These are phyloP conservation scores for Cnemophilus loriae DNA, from an alignment of 2,113 vertebrate genomes.

Conservation along the genomic window DNA sequence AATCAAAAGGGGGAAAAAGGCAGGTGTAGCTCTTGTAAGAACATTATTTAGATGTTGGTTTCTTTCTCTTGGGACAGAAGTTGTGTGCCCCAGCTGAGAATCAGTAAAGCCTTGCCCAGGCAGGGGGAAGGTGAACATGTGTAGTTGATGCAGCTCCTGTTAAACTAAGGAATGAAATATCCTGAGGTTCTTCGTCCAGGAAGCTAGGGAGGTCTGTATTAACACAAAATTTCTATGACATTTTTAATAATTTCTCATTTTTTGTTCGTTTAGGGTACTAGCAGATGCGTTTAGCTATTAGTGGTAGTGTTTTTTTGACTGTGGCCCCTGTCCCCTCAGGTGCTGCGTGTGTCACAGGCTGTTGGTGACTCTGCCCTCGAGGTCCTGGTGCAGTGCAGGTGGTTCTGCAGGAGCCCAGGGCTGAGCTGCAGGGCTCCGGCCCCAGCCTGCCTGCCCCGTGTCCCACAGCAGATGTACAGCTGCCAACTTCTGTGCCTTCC, in stretches of 20 bases:
- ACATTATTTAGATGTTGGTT: neutral
- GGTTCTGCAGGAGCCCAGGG: neutral
- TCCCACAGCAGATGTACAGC: neutral
- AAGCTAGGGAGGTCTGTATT: neutral
- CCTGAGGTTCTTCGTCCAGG: neutral
- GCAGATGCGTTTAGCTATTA: neutral
- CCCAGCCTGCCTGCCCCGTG: neutral
- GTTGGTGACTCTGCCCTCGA: neutral
- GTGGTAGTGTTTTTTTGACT: neutral
- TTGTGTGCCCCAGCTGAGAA: neutral
- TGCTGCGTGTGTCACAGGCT: neutral
- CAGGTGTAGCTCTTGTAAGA: neutral
- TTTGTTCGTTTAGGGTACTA: neutral
- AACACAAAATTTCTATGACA: neutral
- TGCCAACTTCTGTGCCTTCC: neutral
- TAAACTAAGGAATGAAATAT: neutral
- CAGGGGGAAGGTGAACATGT: no score
- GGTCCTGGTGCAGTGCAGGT: no score
- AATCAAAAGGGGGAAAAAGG: neutral
- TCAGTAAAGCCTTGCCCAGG: neutral
- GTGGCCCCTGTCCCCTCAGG: accelerated
- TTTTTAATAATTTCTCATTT: neutral
- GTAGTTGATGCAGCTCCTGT: neutral
- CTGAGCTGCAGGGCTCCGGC: neutral
- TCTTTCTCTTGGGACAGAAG: neutral